Conservation (phyloP, 2,888 invertebrate species). For the Eucriotettix oculatus region DNA sequence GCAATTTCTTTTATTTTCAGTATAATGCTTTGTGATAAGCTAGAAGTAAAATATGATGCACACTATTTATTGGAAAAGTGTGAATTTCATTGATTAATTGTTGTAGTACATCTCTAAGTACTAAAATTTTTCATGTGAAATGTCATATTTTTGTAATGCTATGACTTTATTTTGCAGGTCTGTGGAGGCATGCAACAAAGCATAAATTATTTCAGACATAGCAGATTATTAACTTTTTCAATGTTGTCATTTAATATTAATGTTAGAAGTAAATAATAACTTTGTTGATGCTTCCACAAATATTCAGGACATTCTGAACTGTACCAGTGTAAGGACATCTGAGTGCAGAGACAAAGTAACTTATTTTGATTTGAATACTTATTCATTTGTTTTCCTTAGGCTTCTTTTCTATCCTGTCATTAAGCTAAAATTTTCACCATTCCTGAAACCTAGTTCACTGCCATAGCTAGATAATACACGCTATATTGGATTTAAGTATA, state of each 20-base stretch:
- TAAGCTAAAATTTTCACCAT: neutral
- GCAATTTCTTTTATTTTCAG: neutral
- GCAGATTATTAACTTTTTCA: too few relatives aligned
- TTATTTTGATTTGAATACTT: constrained; percentile 1
- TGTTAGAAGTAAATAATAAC: neutral
- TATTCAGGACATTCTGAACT: constrained; percentile 1
- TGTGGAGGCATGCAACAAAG: constrained; percentile 4
- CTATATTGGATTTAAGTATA: constrained; percentile 11
- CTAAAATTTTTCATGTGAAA: neutral
- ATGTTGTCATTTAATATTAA: too few relatives aligned
- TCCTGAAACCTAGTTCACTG: constrained; percentile 4
- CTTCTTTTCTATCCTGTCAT: neutral
- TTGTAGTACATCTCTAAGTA: neutral
- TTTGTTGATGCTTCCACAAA: constrained; percentile 4
- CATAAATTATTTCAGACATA: neutral
- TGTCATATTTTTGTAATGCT: too few relatives aligned
- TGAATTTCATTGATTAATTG: neutral
- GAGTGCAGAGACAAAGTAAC: constrained; percentile 3
- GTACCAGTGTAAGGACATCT: constrained; percentile 7
- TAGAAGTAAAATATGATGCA: too few relatives aligned
- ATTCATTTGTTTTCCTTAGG: neutral
- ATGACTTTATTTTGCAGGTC: constrained; percentile 3
- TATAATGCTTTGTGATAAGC: too few relatives aligned
- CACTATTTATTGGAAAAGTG: neutral
- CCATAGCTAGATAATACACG: constrained; percentile 11